Evolutionary conservation across 2,888 invertebrate genomes (phyloP), one percentile per base, ranked within the genome.

Genomic region (Trypoxylon attenuatum): DNA sequence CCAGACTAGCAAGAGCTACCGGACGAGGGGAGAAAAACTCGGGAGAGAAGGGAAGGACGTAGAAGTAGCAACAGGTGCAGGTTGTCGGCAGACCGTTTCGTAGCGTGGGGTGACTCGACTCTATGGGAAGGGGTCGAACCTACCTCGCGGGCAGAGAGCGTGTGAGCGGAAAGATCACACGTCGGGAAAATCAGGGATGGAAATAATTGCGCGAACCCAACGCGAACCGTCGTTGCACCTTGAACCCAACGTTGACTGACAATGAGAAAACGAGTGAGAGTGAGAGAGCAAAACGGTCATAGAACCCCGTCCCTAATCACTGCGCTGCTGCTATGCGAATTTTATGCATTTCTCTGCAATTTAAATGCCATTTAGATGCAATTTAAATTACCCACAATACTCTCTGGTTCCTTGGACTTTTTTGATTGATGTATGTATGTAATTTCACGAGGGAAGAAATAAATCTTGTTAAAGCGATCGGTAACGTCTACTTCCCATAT

Each of bases 151-250:
- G n/a, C 25, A 39, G 52, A 51, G 58, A 57, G 59, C 70, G 72
- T 76, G 74, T 67, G 70, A 70, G 63, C 69, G 74, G 72, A 69
- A 69, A 63, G 64, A 53, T 54, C 62, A 52, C 10, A 51, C 51
- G 53, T 65, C 73, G 61, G 74, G 74, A 74, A 74, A 71, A 74
- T 64, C 66, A 53, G 13, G 23, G 42, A 47, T 55, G 42, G 46
- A 49, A 43, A 52, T 59, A 54, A 67, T 67, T 58, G 39, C 25
- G 29, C 29, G 29, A 1, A 25, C 29, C 13, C 29, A 5, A 1
- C 25, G 25, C 25, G 25, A n/a, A n/a, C n/a, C n/a, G n/a, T 47
- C 22, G 27, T 51, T 42, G 16, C 21, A 10, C 47, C 19, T n/a
- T 33, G 10, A 33, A 13, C 2, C 33, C 33, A 33, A 10, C 13